Evolutionary conservation across 2,888 invertebrate genomes (phyloP), one percentile per base, ranked within the genome.

Genomic region (Acrobasis suavella): DNA sequence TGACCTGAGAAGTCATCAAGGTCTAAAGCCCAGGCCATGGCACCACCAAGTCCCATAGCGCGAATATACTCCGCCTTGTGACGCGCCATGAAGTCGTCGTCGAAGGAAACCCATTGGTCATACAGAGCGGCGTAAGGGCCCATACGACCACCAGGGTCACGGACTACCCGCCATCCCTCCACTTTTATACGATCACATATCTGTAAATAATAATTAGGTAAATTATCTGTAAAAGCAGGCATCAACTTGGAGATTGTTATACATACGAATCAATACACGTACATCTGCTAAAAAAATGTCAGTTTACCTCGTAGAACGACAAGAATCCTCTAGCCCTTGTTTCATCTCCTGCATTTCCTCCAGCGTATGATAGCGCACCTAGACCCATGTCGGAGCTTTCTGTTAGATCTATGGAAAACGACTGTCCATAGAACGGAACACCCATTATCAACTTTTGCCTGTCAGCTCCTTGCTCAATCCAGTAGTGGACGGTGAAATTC

Each of bases 61-160:
- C 95, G 95, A 9, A 97, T 95, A 76, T 95, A 97, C 75, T 97
- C 95, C 3, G 97, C 95, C 85, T 98, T 98, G 73, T 96, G 95
- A 38, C 95, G 93, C 17, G 97, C 95, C 95, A 97, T 97, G 46
- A 94, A 94, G 46, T 95, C 94, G 81, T 98, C 98, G 78, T 98
- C 98, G 75, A 97, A 98, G 9, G 97, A 97, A 8, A 98, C 98
- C 98, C 98, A 98, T 76, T 98, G 98, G 80, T 97, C 97, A 32
- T 95, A 93, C 65, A 93, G 88, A 69, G 95, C 96, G 0, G 98
- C 97, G 77, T 97, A 98, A 0, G 98, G 98, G 0, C 98, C 98
- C 87, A 98, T 97, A 22, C 96, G 93, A 55, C 96, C 96, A 61
- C 96, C 94, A 0, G 95, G 93, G 78, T 98, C 97, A 63, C 96